Conservation (phyloP, 2,888 invertebrate species). For the Agonum fuliginosum region DNA sequence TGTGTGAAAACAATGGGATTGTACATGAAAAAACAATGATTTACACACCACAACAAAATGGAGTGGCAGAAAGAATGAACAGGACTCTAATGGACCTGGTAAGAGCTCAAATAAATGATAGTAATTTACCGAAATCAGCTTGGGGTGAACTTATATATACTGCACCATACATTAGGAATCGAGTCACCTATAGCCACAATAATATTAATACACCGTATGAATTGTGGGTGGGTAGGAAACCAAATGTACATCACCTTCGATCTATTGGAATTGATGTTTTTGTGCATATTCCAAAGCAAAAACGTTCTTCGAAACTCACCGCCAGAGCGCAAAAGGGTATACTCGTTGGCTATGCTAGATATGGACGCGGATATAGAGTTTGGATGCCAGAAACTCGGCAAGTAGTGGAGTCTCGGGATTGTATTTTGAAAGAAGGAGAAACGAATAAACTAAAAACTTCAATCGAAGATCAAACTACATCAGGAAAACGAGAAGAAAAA, state of each 20-base stretch:
- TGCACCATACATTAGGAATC: constrained; percentile 45
- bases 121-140: constrained; percentile 26
- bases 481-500: not conserved
- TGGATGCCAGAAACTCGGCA: constrained; percentile 55
- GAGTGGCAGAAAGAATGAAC: constrained; percentile 13
- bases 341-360: constrained; percentile 58
- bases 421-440: not conserved
- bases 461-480: not conserved
- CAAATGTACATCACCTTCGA: constrained; percentile 63
- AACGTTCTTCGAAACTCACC: constrained; percentile 55
- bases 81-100: constrained; percentile 36
- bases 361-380: constrained; percentile 55
- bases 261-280: constrained; percentile 39
- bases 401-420: not conserved
- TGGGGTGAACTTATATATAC: constrained; percentile 40
- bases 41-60: constrained; percentile 52
- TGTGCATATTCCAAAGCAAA: constrained; percentile 47
- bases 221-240: constrained; percentile 59
- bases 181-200: constrained; percentile 35
- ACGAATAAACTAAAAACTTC: not conserved
- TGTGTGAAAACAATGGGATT: not conserved
- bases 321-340: constrained; percentile 59
- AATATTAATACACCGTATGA: constrained; percentile 44
- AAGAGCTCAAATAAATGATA: constrained; percentile 4
- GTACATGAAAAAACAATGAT: constrained; percentile 30